Evolutionary conservation across 2,797 vertebrate genomes (phyloP), one percentile per base, ranked within the genome.

Genomic region (Mallotus villosus): DNA sequence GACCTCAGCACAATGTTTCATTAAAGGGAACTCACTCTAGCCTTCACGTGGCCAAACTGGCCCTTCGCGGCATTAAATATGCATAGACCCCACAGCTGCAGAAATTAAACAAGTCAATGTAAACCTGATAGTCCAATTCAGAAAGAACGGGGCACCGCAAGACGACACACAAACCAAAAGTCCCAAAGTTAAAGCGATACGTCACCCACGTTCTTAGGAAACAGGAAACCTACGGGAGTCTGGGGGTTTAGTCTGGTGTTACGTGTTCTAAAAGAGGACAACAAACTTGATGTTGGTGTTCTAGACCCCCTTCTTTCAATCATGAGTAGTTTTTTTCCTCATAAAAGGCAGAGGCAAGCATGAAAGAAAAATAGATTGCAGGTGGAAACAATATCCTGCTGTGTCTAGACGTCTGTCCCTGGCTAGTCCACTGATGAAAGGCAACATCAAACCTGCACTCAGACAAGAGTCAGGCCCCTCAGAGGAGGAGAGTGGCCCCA

Each of bases 41-140:
- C 73, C 83, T 71, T 46, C 49, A 57, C 67, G 71, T 17, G 68
- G 73, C 37, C 55, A 77, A 65, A 84, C 70, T 81, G 78, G 71
- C 60, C 68, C 22, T 70, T 46, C 37, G 79, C 57, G 11, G 63
- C 68, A 85, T 87, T 79, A 83, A 89, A 81, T 68, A 90, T 88
- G 84, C 60, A 76, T 32, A 34, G 51, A 76, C 62, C 76, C 74
- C 78, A 78, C 76, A 68, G 71, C 4, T 8, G 76, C 29, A 61
- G 70, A 74, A 83, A 77, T 82, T 67, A 81, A 84, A 82, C 74
- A 70, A 71, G 61, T 79, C 73, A 80, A 78, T 82, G 77, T 82
- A 68, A 83, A 73, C 67, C 55, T 24, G 57, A 78, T 34, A 51
- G 67, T 12, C 41, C 46, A 9, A 29, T 34, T 71, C 70, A 3